Conservation (phyloP, 2,113 vertebrate genomes). For the Sciurus niger region DNA sequence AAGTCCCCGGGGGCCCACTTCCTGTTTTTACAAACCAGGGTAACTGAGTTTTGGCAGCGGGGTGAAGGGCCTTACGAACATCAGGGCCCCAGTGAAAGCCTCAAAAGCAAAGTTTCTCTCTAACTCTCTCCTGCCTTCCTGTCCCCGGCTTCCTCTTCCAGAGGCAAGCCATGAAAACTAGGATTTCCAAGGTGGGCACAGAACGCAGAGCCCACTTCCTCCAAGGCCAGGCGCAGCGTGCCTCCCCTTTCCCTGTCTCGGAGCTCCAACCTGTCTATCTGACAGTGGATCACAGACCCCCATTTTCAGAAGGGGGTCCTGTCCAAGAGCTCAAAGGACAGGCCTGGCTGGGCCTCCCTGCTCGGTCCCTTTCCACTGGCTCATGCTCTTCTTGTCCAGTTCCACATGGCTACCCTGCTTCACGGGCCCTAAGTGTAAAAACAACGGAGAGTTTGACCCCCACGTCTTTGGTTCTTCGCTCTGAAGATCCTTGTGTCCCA, state of each 20-base stretch:
- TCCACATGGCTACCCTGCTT: neutral
- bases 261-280: neutral
- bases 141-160: neutral
- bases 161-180: neutral
- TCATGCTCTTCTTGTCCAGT: neutral
- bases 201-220: neutral
- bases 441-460: neutral
- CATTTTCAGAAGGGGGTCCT: neutral
- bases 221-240: neutral
- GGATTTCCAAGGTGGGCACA: neutral
- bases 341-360: neutral
- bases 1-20: neutral
- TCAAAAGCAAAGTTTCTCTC: neutral
- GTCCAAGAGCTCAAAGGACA: neutral
- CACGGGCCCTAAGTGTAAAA: neutral
- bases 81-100: neutral
- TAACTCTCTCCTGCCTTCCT: neutral
- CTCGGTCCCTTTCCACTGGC: neutral
- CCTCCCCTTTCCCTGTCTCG: neutral
- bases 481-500: neutral
- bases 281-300: neutral
- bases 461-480: neutral
- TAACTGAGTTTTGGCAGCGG: neutral
- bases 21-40: neutral
- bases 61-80: rapidly evolving